These are phyloP conservation scores for Eupelmus urozonus DNA, from an alignment of 2,888 invertebrate genomes.

Conservation along the genomic window DNA sequence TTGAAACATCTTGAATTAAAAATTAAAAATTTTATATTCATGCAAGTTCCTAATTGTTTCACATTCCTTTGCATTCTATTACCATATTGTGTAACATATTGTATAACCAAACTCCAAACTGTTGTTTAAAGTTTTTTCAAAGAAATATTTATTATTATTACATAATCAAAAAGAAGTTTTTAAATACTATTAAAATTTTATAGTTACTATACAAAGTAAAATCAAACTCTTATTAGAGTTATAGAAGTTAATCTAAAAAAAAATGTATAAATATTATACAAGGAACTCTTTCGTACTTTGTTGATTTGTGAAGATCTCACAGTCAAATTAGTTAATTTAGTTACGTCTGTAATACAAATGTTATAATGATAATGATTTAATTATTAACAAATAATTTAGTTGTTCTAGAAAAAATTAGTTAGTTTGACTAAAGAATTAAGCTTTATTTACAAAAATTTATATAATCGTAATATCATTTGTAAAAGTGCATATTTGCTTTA, in stretches of 20 bases:
- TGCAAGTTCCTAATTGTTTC: conserved; percentile 13
- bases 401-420: conserved; percentile 49
- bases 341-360: not conserved
- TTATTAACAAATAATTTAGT: not conserved
- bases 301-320: not conserved
- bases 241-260: not conserved
- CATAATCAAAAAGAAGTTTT: not conserved
- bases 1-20: too few species aligned
- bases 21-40: too few species aligned
- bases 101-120: not conserved
- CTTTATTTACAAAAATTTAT: conserved; percentile 22
- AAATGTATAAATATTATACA: not conserved
- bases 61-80: conserved; percentile 3
- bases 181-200: conserved; percentile 10
- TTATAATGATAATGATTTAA: not conserved
- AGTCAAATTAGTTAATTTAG: not conserved
- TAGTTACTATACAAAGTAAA: not conserved
- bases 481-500: conserved; percentile 49
- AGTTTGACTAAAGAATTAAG: conserved; percentile 57
- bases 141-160: not conserved
- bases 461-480: conserved; percentile 34
- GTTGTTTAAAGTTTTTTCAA: conserved; percentile 20
- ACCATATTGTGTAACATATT: not conserved
- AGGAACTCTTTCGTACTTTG: not conserved
- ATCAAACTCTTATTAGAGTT: too few species aligned